These are phyloP conservation scores for Euthynnus affinis DNA, from an alignment of 2,797 vertebrate species.

Conservation along the genomic window DNA sequence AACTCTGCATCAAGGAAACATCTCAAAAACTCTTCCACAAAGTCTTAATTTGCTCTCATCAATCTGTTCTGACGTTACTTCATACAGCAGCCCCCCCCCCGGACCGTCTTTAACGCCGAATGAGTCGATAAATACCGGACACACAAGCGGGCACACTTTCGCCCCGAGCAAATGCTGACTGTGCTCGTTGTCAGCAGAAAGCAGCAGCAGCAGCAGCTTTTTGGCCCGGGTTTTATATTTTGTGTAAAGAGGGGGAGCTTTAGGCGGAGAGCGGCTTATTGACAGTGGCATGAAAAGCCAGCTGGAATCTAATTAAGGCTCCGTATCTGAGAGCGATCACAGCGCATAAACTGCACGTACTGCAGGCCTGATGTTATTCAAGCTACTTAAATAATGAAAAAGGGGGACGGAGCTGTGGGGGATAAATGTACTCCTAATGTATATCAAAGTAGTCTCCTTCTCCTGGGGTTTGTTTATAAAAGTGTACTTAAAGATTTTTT, in stretches of 20 bases:
- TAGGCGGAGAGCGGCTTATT: constrained; percentile 14
- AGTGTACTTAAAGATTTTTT: background rate
- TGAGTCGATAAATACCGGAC: constrained; percentile 20
- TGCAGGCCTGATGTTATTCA: constrained; percentile 7
- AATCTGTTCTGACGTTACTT: background rate
- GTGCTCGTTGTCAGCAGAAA: constrained; percentile 51
- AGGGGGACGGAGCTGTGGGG: background rate
- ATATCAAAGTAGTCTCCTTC: background rate
- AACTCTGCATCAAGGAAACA: too few species aligned
- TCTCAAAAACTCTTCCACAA: background rate
- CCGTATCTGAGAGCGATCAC: constrained; percentile 16
- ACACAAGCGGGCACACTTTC: too few species aligned
- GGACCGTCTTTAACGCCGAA: constrained; percentile 18
- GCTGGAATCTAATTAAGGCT: constrained; percentile 34
- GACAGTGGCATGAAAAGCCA: constrained; percentile 26
- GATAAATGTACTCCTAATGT: constrained; percentile 16
- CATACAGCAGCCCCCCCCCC: background rate
- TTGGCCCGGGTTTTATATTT: constrained; percentile 15
- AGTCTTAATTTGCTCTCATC: constrained; percentile 1
- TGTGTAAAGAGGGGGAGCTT: constrained; percentile 15
- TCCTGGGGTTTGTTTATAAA: constrained; percentile 1
- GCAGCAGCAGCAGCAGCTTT: constrained; percentile 13
- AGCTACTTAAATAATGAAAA: constrained; percentile 36
- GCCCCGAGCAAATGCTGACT: constrained; percentile 41
- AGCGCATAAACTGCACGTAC: background rate